Conservation (phyloP, 2,797 vertebrate genomes). For the Enteromius thamalakanensis region DNA sequence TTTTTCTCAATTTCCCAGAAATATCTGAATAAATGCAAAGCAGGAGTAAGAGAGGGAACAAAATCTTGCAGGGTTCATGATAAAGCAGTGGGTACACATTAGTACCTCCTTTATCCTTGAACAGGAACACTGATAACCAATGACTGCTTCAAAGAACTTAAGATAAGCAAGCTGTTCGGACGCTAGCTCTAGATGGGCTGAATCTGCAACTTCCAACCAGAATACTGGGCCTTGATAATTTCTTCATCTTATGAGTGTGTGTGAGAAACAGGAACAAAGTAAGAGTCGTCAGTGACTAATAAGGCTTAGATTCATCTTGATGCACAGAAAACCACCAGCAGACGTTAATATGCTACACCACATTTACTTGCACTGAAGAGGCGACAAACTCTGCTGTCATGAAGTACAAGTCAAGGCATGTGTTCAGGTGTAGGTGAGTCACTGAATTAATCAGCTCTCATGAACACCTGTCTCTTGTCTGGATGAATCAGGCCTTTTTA, state of each 20-base stretch:
- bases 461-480: slow-evolving; percentile 42
- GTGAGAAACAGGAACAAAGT: slow-evolving; percentile 2
- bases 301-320: slow-evolving; percentile 37
- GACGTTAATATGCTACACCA: background rate
- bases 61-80: background rate
- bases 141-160: slow-evolving; percentile 40
- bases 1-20: slow-evolving; percentile 3
- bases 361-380: slow-evolving; percentile 15
- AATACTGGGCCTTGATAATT: slow-evolving; percentile 13
- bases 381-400: slow-evolving; percentile 1
- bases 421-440: slow-evolving; percentile 15
- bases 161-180: slow-evolving; percentile 26
- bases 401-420: background rate
- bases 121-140: slow-evolving; percentile 36
- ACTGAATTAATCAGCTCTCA: slow-evolving; percentile 5
- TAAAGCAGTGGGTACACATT: slow-evolving; percentile 9
- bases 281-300: slow-evolving; percentile 21
- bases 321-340: slow-evolving; percentile 21
- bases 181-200: background rate
- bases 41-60: background rate
- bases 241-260: slow-evolving; percentile 17
- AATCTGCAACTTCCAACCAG: slow-evolving; percentile 4
- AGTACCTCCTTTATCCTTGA: slow-evolving; percentile 25
- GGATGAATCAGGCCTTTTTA: slow-evolving; percentile 49
- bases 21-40: slow-evolving; percentile 16